Evolutionary conservation across 2,113 vertebrate species (phyloP), one percentile per base, ranked within the genome.

Genomic region (Psittacus erithacus): DNA sequence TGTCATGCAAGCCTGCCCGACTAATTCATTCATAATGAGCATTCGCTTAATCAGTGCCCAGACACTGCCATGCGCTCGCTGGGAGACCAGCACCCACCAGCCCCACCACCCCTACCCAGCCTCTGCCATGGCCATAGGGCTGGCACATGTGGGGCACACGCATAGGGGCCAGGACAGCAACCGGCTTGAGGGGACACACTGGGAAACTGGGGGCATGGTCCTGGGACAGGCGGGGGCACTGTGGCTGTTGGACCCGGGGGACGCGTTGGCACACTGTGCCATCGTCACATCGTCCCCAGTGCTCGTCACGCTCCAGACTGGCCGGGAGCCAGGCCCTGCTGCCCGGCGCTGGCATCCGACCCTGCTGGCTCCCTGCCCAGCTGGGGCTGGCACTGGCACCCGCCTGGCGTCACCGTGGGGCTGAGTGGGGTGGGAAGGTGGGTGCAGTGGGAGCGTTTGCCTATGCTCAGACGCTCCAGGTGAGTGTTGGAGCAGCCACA

Each of bases 1-100:
- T 97, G 97, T 96, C 94, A 97, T 96, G 96, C 95, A 97, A 97
- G 95, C 82, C 76, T 38, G 47, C 93, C 90, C 49, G 80, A 60
- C 80, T 94, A 94, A 94, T 94, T 94, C 93, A 94, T 94, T 94
- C 93, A 92, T 88, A 94, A 94, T 53, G 41, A 82, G 85, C 47
- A 4, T 81, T 88, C 7, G 12, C 93, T 97, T 95, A 96, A 96
- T 97, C 96, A 95, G 96, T 28, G 31, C 94, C 96, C 96, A 96
- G 97, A 92, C 91, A 1, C 81, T 92, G 94, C 96, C 93, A 95
- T 31, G 52, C 17, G 7, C 88, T 90, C 23, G 2, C 69, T 7
- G 17, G 90, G 86, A 89, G 75, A 50, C 64, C 6, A 33, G 82
- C 83, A 89, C 94, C 71, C 57, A 52, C 70, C 1, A 35, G 41